These are phyloP conservation scores for Zygogramma bicolorata DNA, from an alignment of 2,888 invertebrate species.

Conservation along the genomic window DNA sequence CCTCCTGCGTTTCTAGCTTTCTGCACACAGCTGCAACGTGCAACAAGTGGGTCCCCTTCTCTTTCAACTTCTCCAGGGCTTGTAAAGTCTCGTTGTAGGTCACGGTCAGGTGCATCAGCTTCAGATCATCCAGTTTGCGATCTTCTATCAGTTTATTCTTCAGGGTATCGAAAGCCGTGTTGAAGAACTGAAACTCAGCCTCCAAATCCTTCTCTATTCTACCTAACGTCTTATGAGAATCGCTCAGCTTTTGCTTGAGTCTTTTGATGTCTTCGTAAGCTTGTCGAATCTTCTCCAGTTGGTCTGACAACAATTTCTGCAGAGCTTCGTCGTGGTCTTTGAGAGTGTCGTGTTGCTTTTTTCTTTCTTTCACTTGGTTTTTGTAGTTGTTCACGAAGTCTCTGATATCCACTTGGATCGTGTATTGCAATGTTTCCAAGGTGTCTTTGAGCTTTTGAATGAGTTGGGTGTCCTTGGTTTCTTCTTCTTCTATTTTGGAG, in stretches of 20 bases:
- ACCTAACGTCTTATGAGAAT: slow-evolving; percentile 45
- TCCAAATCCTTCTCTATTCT: slow-evolving; percentile 52
- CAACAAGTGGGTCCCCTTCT: slow-evolving; percentile 73
- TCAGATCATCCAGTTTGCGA: slow-evolving; percentile 68
- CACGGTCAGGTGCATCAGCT: slow-evolving; percentile 73
- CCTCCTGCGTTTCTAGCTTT: slow-evolving; percentile 75
- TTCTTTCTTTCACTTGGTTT: slow-evolving; percentile 46
- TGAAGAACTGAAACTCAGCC: slow-evolving; percentile 63
- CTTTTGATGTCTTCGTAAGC: slow-evolving; percentile 51
- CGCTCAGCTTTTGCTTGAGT: slow-evolving; percentile 50
- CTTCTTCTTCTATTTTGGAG: slow-evolving; percentile 60
- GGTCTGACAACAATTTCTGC: slow-evolving; percentile 51
- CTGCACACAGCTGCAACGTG: slow-evolving; percentile 75
- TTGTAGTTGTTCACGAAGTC: slow-evolving; percentile 51
- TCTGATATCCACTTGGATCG: slow-evolving; percentile 54
- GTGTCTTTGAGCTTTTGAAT: slow-evolving; percentile 53
- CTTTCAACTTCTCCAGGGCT: slow-evolving; percentile 69
- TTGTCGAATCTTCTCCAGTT: slow-evolving; percentile 51
- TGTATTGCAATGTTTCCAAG: slow-evolving; percentile 53
- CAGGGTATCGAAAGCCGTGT: slow-evolving; percentile 59
- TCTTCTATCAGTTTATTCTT: slow-evolving; percentile 70
- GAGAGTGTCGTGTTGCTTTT: slow-evolving; percentile 52
- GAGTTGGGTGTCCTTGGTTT: slow-evolving; percentile 53
- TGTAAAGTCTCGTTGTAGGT: slow-evolving; percentile 72
- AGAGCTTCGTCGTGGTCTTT: slow-evolving; percentile 56